Base-by-base conservation (phyloP, 2,797 vertebrate species). In the Varecia variegata region DNA sequence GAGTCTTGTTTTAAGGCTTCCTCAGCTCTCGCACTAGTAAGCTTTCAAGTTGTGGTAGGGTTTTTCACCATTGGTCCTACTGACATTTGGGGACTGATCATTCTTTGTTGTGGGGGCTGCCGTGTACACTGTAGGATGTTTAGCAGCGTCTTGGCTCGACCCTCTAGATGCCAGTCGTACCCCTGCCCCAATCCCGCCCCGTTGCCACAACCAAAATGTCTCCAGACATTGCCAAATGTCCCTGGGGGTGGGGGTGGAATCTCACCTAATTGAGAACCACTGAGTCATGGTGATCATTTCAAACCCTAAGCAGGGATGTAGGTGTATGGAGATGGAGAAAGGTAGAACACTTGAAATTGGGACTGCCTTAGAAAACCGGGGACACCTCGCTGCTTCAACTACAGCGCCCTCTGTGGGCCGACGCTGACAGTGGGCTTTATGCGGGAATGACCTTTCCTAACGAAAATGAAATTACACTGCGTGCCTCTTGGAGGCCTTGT, bases 1-100 rank as follows among this genome's bases (percentile, higher is more conserved):
- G n/a, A 56, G 80, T 56, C 90, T 70, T 43, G 23, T 80, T 76
- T 62, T n/a, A 58, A 80, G 88, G 35, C 35, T 58, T 14, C 15
- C 56, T 79, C 3, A 43, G 35, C 50, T 30, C 74, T 54, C 14
- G 7, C 20, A 54, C 27, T 20, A 9, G 20, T n/a, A 3, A 45
- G 40, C 38, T 18, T 88, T 60, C 32, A 10, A 15, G 30, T 38
- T 8, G n/a, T 1, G 21, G 20, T 11, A 21, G 25, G 70, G 40
- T 32, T 87, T 52, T 20, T 43, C 5, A 21, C 7, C 77, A 45
- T 70, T 3, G 1, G 25, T 30, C 12, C 47, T 56, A 2, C 11
- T 73, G 73, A 70, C 5, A 3, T 18, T 27, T 47, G 93, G 38
- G 38, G 30, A 6, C 8, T 6, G 76, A 21, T 14, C 6, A 20